Conservation (phyloP, 2,797 vertebrate species). For the Heliangelus exortis region DNA sequence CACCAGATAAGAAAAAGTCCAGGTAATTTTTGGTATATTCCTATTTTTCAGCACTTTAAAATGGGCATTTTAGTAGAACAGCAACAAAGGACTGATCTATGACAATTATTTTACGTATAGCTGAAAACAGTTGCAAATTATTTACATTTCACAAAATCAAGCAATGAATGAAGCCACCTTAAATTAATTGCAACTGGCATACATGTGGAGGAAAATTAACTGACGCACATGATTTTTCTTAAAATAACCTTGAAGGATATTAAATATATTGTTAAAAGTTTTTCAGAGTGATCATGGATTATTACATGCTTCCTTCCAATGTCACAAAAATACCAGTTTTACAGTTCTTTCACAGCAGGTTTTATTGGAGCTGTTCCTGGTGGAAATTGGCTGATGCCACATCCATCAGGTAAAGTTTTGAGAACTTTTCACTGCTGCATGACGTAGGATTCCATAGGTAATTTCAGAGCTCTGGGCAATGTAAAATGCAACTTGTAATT, state of each 20-base stretch:
- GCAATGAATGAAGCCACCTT: neutral
- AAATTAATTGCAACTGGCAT: neutral
- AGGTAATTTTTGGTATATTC: constrained; percentile 48
- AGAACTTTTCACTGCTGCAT: neutral
- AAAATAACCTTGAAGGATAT: neutral
- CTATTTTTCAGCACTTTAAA: constrained; percentile 44
- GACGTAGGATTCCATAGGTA: neutral
- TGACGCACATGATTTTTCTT: neutral
- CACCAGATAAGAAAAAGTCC: constrained; percentile 15
- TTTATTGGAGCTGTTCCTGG: neutral
- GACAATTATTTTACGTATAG: neutral
- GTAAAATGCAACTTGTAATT: neutral
- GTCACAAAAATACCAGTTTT: neutral
- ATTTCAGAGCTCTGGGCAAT: neutral
- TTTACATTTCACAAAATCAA: constrained; percentile 19
- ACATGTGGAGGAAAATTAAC: neutral
- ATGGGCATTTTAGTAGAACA: constrained; percentile 30
- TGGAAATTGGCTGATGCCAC: neutral
- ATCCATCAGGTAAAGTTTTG: neutral
- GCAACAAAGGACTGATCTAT: neutral
- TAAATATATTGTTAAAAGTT: neutral
- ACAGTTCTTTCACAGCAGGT: neutral
- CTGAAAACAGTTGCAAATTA: neutral
- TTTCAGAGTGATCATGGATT: neutral
- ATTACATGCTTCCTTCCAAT: neutral